Conservation (phyloP, 2,888 invertebrate species). For the Nomada hirtipes region DNA sequence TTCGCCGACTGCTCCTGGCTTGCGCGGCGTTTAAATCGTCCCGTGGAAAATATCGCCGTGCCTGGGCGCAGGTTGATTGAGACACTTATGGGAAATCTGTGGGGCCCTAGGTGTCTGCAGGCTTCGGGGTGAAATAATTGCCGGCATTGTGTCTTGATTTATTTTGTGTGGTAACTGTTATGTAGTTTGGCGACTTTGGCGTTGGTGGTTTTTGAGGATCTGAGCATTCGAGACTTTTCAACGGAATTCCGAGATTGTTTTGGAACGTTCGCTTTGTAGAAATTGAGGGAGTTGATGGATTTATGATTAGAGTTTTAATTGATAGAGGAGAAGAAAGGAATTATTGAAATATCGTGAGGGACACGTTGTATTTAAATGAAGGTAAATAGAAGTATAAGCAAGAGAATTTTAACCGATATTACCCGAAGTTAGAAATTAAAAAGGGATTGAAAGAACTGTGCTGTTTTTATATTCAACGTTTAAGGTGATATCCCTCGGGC, state of each 20-base stretch:
- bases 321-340: no score
- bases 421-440: conserved; percentile 10
- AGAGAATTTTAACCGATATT: background rate
- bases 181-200: background rate
- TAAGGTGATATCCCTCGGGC: background rate
- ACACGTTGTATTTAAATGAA: background rate
- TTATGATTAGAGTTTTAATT: no score
- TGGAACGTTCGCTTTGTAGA: no score
- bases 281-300: background rate
- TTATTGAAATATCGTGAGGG: no score
- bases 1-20: conserved; percentile 43
- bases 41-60: conserved; percentile 34
- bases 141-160: background rate
- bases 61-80: conserved; percentile 9
- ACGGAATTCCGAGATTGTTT: no score
- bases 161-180: background rate
- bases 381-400: no score
- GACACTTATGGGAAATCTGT: background rate
- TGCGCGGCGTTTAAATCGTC: conserved; percentile 29
- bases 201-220: no score
- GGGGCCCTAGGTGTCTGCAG: no score
- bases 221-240: no score
- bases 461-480: conserved; percentile 10
- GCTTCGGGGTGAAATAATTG: background rate
- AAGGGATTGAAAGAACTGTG: background rate